Conservation (phyloP, 2,113 vertebrate genomes). For the Melospiza melodia region DNA sequence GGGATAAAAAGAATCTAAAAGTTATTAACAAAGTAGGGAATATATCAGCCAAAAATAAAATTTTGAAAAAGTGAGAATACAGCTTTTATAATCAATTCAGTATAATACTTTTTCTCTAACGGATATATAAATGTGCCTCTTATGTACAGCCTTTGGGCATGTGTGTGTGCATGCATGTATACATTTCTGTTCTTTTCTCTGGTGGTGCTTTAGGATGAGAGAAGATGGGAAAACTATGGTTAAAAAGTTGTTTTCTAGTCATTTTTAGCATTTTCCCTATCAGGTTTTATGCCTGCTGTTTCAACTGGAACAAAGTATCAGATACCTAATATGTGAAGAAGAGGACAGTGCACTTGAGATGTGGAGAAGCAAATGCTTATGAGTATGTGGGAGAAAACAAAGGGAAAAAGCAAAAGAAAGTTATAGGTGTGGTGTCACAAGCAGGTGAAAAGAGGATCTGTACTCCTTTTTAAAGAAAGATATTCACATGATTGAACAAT, state of each 20-base stretch:
- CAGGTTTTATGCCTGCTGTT: background rate
- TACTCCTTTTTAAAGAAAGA: background rate
- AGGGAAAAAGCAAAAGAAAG: background rate
- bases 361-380: background rate
- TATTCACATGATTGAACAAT: background rate
- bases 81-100: background rate
- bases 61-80: background rate
- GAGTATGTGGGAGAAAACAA: background rate
- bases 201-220: background rate
- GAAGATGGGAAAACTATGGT: background rate
- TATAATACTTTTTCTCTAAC: background rate
- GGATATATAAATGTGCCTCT: background rate
- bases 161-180: accelerated
- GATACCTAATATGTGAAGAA: background rate
- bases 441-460: background rate
- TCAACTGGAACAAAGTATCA: background rate
- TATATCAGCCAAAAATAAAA: background rate
- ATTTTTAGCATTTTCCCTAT: background rate
- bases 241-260: background rate
- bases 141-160: background rate
- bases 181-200: background rate
- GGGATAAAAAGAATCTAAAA: background rate
- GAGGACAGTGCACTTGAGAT: background rate
- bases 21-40: background rate
- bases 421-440: background rate